phyloP scores from a whole-genome alignment of 2,797 vertebrate genomes.

The Pelodytes ibericus region DNA sequence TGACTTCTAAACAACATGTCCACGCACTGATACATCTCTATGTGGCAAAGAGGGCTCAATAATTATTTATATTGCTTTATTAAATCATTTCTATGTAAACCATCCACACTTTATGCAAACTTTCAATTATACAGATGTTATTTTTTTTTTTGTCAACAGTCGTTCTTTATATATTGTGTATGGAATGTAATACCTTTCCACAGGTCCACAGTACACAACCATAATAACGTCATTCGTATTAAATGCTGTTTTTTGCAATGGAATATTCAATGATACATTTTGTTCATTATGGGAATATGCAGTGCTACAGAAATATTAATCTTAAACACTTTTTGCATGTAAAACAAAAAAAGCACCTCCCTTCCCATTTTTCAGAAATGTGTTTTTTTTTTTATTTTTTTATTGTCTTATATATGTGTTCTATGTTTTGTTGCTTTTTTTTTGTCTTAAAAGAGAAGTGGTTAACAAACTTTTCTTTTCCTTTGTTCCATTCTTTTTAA shows the following conservation, averaged over 20 bases:
- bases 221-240: background rate
- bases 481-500: conserved; percentile 77
- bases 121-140: no score
- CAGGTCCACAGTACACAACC: background rate
- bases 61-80: no score
- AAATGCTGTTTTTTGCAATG: background rate
- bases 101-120: no score
- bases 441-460: conserved; percentile 30
- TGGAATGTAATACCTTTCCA: background rate
- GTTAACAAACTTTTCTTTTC: conserved; percentile 67
- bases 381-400: conserved; percentile 9
- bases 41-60: no score
- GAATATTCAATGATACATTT: background rate
- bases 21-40: no score
- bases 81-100: no score
- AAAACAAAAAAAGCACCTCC: no score
- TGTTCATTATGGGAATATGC: no score
- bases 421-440: background rate
- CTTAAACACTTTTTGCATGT: no score
- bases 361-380: background rate
- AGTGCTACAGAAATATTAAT: no score
- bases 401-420: background rate
- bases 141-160: no score
- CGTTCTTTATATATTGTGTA: background rate
- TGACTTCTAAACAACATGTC: no score